Base-by-base conservation (phyloP, 2,113 vertebrate genomes). In the Chaenogobius annularis region DNA sequence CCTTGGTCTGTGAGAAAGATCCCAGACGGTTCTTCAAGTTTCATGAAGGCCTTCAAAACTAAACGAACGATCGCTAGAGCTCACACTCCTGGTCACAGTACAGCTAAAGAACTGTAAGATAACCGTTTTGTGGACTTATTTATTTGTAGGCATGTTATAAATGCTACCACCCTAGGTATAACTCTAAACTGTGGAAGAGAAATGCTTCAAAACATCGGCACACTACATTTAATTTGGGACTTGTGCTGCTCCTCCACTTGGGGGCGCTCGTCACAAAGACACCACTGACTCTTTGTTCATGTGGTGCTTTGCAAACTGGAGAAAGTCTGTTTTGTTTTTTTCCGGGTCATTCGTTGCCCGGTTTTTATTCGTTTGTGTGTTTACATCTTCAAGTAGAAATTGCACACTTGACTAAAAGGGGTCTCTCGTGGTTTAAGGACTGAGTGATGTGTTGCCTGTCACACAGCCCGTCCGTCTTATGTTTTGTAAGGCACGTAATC, bases 91-190 rank as follows among this genome's bases (percentile, higher is more conserved):
- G 67, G 58, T 70, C 17, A 77, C 67, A 80, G 37, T 70, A 81
- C 37, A 74, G 67, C 74, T 78, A 54, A 61, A 76, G 64, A 79
- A 66, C 65, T 79, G 56, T 77, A 69, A 73, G 73, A 64, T 69
- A 80, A 59, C 55, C 37, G 2, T 48, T 72, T 56, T 64, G 75
- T 64, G 59, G 22, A 67, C 47, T 23, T 87, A 86, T 89, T 89
- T 87, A 87, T 90, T 83, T 80, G 50, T 70, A 73, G 74, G 73
- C 77, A 78, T 82, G 79, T 81, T 85, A 63, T 68, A 56, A 71
- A 85, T 74, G 59, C 64, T 65, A 47, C 59, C 48, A 10, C 78
- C 46, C 74, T 78, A 40, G 55, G 76, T 19, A 5, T 15, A 67
- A 58, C 77, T 44, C 22, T 55, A 47, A 73, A 83, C 75, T 84